Conservation (phyloP, 2,888 invertebrate genomes). For the Amiota minor region DNA sequence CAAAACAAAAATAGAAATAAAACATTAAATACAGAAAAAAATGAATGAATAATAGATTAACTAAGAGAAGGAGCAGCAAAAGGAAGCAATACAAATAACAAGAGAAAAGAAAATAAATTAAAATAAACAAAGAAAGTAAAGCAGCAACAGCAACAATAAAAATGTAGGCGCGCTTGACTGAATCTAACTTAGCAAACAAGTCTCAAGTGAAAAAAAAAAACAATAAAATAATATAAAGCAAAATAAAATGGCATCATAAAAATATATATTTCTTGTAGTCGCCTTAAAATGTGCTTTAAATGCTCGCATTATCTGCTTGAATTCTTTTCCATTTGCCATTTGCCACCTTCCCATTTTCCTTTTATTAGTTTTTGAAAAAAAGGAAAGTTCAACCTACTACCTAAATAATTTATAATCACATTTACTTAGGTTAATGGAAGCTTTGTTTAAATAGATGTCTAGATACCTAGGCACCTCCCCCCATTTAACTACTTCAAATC, state of each 20-base stretch:
- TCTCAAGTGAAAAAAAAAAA: not conserved
- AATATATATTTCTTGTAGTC: not conserved
- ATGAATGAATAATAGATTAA: constrained; percentile 21
- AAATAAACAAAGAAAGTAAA: not conserved
- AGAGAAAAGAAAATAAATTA: not conserved
- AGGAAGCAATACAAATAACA: not conserved
- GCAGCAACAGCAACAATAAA: no score
- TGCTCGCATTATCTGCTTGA: constrained; percentile 1
- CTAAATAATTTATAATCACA: no score
- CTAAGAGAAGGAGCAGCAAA: not conserved
- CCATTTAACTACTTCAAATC: no score
- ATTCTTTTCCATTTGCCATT: not conserved
- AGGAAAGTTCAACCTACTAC: no score
- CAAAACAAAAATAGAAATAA: not conserved
- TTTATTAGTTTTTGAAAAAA: no score
- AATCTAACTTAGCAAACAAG: no score
- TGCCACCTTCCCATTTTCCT: no score
- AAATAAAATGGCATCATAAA: not conserved
- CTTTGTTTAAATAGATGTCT: no score
- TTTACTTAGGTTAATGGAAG: no score
- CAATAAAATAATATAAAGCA: not conserved
- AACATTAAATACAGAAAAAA: constrained; percentile 4
- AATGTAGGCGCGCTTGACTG: no score
- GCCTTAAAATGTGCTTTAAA: not conserved
- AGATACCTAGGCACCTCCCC: no score